These are phyloP conservation scores for Folsomia manolachei DNA, from an alignment of 2,888 invertebrate species.

Conservation along the genomic window DNA sequence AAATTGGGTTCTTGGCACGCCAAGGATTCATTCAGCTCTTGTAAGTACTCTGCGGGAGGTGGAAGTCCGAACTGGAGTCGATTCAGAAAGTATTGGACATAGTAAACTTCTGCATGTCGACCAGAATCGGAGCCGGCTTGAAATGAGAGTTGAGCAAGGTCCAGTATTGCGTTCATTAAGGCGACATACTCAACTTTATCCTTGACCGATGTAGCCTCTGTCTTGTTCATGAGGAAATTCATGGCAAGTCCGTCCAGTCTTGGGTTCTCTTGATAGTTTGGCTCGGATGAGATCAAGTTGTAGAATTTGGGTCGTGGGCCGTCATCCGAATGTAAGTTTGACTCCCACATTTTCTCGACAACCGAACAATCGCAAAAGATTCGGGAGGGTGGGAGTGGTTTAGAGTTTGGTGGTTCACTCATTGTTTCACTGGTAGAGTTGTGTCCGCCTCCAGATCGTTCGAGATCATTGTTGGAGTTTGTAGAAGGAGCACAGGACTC, in stretches of 20 bases:
- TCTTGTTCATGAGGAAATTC: constrained; percentile 88
- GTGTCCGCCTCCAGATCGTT: neutral
- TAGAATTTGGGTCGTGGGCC: constrained; percentile 86
- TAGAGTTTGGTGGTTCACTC: constrained; percentile 41
- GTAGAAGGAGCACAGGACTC: neutral
- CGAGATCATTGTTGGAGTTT: neutral
- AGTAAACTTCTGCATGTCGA: constrained; percentile 50
- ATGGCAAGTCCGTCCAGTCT: constrained; percentile 71
- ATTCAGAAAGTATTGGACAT: constrained; percentile 49
- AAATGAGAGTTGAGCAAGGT: constrained; percentile 65
- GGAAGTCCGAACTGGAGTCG: constrained; percentile 47
- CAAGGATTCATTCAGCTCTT: constrained; percentile 22
- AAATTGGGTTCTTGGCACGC: constrained; percentile 16
- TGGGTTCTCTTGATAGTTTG: constrained; percentile 74
- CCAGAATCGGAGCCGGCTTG: neutral
- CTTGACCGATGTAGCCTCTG: constrained; percentile 59
- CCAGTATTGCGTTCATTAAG: constrained; percentile 79
- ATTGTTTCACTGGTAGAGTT: constrained; percentile 30
- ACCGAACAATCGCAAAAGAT: constrained; percentile 47
- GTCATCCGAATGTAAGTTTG: constrained; percentile 52
- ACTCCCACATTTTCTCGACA: constrained; percentile 26
- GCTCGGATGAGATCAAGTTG: constrained; percentile 75
- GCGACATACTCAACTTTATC: constrained; percentile 78
- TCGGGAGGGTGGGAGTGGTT: constrained; percentile 44
- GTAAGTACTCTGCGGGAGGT: constrained; percentile 47